Evolutionary conservation across 2,888 invertebrate genomes (phyloP).

Genomic region (Eremobia ochroleuca): DNA sequence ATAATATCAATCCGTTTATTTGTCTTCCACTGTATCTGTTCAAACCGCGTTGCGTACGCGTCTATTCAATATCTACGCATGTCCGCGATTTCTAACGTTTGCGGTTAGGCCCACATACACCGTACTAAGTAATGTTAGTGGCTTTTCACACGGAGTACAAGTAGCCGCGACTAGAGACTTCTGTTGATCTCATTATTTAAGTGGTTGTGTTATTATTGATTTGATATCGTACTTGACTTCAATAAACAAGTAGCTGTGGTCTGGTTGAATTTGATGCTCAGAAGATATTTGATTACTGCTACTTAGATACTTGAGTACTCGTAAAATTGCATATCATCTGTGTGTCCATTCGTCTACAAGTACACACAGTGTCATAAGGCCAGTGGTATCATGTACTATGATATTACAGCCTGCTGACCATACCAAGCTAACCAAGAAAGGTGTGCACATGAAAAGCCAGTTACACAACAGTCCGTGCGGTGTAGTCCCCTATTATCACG

Average conservation of each 20-base stretch:
- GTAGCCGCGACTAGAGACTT: constrained; percentile 42
- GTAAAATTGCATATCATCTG: neutral
- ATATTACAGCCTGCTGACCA: constrained; percentile 36
- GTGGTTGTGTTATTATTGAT: constrained; percentile 28
- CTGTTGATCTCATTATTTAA: constrained; percentile 49
- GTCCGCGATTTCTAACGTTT: constrained; percentile 77
- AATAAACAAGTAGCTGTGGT: constrained; percentile 42
- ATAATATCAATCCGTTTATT: constrained; percentile 35
- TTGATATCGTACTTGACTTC: constrained; percentile 51
- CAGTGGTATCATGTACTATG: constrained; percentile 4
- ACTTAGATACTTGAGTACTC: neutral
- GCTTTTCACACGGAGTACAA: constrained; percentile 48
- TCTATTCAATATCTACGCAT: constrained; percentile 69
- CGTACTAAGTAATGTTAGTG: constrained; percentile 37
- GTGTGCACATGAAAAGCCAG: constrained; percentile 55
- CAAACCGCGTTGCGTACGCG: constrained; percentile 62
- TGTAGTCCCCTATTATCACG: constrained; percentile 84
- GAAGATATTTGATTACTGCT: constrained; percentile 31
- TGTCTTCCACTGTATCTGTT: constrained; percentile 44
- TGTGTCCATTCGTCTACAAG: neutral
- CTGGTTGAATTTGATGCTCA: constrained; percentile 35
- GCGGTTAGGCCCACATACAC: constrained; percentile 73
- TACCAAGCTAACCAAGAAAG: constrained; percentile 42
- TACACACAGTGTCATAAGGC: constrained; percentile 7
- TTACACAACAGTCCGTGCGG: constrained; percentile 75